Evolutionary conservation across 2,113 vertebrate genomes (phyloP).

Genomic region (Oncorhynchus nerka): DNA sequence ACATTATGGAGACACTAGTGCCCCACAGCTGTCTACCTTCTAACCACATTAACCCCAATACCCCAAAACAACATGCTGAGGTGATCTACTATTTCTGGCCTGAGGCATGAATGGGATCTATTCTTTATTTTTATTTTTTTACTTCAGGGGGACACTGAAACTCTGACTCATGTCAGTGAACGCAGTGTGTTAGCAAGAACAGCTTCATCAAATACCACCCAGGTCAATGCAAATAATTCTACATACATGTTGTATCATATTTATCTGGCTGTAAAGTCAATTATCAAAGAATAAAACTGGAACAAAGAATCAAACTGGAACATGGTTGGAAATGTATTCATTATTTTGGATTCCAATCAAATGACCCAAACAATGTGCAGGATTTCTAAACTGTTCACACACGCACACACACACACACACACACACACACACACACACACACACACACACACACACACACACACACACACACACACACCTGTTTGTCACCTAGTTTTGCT

Average conservation of each 20-base stretch:
- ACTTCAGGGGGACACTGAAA: too few species aligned
- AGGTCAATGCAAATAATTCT: too few species aligned
- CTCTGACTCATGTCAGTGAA: too few species aligned
- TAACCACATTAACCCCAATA: not conserved
- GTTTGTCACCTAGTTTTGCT: conserved; percentile 13
- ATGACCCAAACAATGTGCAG: conserved; percentile 19
- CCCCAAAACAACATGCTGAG: not conserved
- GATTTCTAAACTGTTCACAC: not conserved
- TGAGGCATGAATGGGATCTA: not conserved
- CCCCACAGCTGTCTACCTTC: too few species aligned
- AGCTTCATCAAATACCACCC: too few species aligned
- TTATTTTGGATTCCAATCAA: conserved; percentile 36
- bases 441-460: not conserved
- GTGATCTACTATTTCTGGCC: not conserved
- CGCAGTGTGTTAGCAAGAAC: too few species aligned
- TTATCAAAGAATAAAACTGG: not conserved
- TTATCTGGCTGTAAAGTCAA: not conserved
- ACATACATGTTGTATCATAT: too few species aligned
- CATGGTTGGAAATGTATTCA: not conserved
- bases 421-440: too few species aligned
- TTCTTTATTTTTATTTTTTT: too few species aligned
- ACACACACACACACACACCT: too few species aligned
- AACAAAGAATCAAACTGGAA: not conserved
- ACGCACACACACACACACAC: not conserved
- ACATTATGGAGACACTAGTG: not conserved